These are phyloP conservation scores for Laticauda colubrina DNA, from an alignment of 2,113 vertebrate species.

Conservation along the genomic window DNA sequence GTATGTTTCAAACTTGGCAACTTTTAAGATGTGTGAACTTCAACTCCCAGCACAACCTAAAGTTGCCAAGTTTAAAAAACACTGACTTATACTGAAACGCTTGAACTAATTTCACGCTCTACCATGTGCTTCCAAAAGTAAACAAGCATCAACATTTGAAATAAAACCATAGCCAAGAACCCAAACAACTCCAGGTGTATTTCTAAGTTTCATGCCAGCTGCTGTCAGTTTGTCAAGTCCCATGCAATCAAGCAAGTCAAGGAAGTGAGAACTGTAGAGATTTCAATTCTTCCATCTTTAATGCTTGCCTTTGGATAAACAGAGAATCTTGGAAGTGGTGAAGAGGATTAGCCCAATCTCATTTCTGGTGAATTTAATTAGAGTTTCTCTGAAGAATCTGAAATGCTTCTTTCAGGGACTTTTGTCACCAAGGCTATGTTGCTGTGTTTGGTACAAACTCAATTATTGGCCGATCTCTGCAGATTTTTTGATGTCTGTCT, in stretches of 20 bases:
- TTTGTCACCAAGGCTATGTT: background rate
- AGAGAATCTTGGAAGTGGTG: background rate
- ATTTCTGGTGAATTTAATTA: background rate
- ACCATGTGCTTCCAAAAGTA: background rate
- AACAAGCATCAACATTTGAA: background rate
- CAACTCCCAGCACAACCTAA: background rate
- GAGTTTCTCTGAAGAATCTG: background rate
- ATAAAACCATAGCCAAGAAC: background rate
- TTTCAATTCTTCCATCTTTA: background rate
- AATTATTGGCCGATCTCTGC: background rate
- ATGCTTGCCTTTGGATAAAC: background rate
- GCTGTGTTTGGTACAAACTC: background rate
- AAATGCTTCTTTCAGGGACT: background rate
- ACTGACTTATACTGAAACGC: background rate
- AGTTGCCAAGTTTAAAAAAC: background rate
- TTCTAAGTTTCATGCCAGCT: background rate
- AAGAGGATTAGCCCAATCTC: background rate
- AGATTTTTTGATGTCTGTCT: background rate
- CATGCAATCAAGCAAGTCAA: background rate
- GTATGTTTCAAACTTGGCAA: background rate
- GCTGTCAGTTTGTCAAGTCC: background rate
- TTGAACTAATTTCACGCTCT: background rate
- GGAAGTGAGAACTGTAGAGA: background rate
- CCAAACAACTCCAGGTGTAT: background rate
- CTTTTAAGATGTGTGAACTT: background rate